Evolutionary conservation across 2,113 vertebrate species (phyloP).

Genomic region (Pimephales promelas): DNA sequence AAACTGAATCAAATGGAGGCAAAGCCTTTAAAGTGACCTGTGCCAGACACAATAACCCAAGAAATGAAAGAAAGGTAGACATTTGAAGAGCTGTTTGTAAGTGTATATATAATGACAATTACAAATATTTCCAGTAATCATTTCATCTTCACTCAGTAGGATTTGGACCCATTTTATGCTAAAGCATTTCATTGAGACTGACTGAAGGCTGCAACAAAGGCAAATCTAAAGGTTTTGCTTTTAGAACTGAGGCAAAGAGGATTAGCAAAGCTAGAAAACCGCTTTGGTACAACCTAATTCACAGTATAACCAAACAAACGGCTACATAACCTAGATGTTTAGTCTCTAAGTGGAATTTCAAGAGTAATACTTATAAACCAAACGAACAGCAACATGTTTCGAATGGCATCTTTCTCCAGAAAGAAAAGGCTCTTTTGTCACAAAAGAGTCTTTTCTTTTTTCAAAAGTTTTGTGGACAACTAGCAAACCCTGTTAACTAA

Average conservation of each 20-base stretch:
- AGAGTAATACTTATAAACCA: background rate
- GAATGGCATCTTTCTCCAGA: background rate
- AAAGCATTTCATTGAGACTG: slow-evolving; percentile 27
- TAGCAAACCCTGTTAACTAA: slow-evolving; percentile 11
- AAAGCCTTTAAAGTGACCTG: slow-evolving; percentile 75
- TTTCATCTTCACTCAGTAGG: slow-evolving; percentile 63
- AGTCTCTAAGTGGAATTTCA: slow-evolving; percentile 15
- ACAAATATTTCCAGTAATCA: slow-evolving; percentile 68
- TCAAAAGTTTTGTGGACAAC: slow-evolving; percentile 24
- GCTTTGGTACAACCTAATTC: slow-evolving; percentile 16
- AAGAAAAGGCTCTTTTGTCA: slow-evolving; percentile 16
- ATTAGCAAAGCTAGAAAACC: slow-evolving; percentile 14
- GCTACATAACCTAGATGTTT: slow-evolving; percentile 1
- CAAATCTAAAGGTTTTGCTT: background rate
- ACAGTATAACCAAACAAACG: slow-evolving; percentile 22
- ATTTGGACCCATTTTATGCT: slow-evolving; percentile 36
- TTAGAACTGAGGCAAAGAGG: background rate
- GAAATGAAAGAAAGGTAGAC: slow-evolving; percentile 54
- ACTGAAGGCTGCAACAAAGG: slow-evolving; percentile 29
- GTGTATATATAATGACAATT: slow-evolving; percentile 58
- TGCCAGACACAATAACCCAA: slow-evolving; percentile 70
- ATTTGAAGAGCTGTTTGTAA: slow-evolving; percentile 43
- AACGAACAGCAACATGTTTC: background rate
- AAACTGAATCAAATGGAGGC: slow-evolving; percentile 30
- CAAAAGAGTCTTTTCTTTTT: too few relatives aligned